phyloP scores from a whole-genome alignment of 2,797 vertebrate genomes.

The Nothura maculosa region DNA sequence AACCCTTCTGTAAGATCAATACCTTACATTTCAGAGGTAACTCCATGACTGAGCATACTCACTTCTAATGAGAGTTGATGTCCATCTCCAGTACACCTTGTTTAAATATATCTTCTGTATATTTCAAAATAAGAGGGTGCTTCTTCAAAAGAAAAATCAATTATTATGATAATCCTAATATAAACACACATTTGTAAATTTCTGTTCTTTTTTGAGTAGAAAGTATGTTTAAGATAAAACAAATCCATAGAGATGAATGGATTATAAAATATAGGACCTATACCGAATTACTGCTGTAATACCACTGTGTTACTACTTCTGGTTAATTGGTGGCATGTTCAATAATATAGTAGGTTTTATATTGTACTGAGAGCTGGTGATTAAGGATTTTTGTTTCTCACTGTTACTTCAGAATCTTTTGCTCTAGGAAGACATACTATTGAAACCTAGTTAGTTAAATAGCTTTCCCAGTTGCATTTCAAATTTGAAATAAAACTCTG shows the following conservation, averaged over 20 bases:
- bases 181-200: neutral
- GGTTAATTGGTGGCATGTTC: neutral
- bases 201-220: neutral
- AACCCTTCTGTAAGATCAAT: fast-evolving
- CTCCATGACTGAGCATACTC: neutral
- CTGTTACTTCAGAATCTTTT: neutral
- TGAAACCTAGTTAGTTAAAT: neutral
- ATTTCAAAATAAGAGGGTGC: neutral
- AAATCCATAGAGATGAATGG: neutral
- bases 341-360: neutral
- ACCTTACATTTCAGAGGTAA: neutral
- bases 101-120: neutral
- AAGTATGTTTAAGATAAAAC: neutral
- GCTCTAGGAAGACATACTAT: neutral
- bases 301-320: neutral
- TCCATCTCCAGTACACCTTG: neutral
- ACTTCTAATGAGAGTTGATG: neutral
- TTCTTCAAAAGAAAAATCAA: neutral
- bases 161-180: neutral
- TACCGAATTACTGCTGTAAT: neutral
- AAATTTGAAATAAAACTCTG: neutral
- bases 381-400: neutral
- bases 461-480: neutral
- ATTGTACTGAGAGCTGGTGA: neutral
- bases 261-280: neutral